A percentile compares a stretch with the other conserved stretches of the same genome.
phyloP scores from a whole-genome alignment of 2,797 vertebrate species.

The Catostomus latipinnis region DNA sequence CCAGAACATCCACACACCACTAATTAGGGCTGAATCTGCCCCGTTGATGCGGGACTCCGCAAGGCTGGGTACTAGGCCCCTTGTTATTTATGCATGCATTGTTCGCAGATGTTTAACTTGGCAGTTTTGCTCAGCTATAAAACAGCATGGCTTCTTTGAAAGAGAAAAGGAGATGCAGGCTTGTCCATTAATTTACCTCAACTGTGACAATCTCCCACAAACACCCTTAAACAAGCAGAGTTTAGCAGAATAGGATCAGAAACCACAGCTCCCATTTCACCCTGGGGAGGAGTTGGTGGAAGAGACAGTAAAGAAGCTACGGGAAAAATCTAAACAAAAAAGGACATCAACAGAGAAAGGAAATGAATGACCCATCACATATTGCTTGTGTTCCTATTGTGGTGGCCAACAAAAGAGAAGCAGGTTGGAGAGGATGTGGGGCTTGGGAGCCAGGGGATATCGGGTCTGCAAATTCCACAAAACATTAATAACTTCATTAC shows the following conservation, averaged over 20 bases:
- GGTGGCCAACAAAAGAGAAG: constrained; percentile 72
- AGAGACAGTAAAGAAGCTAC: background rate
- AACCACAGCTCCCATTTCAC: background rate
- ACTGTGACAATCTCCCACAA: background rate
- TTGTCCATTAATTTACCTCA: constrained; percentile 53
- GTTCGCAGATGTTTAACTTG: constrained; percentile 69
- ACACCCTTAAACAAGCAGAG: too few species aligned
- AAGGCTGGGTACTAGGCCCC: constrained; percentile 72
- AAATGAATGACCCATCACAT: constrained; percentile 85
- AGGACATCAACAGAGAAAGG: constrained; percentile 75
- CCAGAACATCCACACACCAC: constrained; percentile 74
- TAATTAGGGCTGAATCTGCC: constrained; percentile 67
- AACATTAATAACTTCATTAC: constrained; percentile 87
- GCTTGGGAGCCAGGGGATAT: constrained; percentile 62
- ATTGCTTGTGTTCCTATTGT: constrained; percentile 83
- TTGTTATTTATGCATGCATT: constrained; percentile 73
- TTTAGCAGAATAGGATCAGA: background rate
- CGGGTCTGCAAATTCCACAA: constrained; percentile 84
- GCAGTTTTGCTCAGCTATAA: constrained; percentile 76
- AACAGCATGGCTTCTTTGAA: constrained; percentile 64
- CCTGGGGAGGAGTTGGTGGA: constrained; percentile 33
- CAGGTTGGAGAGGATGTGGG: constrained; percentile 40
- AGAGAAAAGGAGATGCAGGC: constrained; percentile 64
- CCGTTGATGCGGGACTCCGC: constrained; percentile 74
- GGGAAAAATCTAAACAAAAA: constrained; percentile 52